A percentile compares a stretch with the other conserved stretches of the same genome.
phyloP scores from a whole-genome alignment of 2,888 invertebrate genomes.

The Dynastes hyllus region DNA sequence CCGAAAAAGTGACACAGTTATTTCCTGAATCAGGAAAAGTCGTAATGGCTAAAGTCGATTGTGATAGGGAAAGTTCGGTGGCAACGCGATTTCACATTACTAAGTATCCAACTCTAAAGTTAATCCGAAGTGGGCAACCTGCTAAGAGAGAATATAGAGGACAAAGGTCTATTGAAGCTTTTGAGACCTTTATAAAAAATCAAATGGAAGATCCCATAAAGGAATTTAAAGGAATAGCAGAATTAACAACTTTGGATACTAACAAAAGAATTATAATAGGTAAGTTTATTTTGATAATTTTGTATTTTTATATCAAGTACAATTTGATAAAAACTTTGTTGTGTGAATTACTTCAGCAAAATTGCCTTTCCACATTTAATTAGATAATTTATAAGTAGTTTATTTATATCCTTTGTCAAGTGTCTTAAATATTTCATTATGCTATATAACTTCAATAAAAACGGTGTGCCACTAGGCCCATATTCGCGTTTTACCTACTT shows the following conservation, averaged over 20 bases:
- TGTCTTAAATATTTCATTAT: background rate
- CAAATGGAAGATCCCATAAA: constrained; percentile 91
- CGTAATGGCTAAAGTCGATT: constrained; percentile 97
- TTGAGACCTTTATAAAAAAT: constrained; percentile 90
- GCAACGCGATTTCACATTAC: constrained; percentile 95
- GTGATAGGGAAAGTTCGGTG: constrained; percentile 92
- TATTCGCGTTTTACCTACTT: too few relatives aligned
- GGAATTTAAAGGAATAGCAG: constrained; percentile 83
- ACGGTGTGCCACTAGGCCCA: too few relatives aligned
- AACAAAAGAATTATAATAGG: constrained; percentile 91
- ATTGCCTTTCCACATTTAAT: too few relatives aligned
- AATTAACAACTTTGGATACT: constrained; percentile 84
- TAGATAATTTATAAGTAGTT: too few relatives aligned
- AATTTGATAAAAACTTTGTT: background rate
- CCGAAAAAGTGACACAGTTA: constrained; percentile 86
- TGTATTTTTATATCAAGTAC: too few relatives aligned
- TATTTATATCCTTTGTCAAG: background rate
- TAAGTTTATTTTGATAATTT: constrained; percentile 55
- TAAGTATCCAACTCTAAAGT: constrained; percentile 98
- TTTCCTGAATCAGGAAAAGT: constrained; percentile 89
- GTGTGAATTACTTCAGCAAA: background rate
- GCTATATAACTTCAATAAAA: too few relatives aligned
- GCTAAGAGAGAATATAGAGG: constrained; percentile 93
- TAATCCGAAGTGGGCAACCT: constrained; percentile 93
- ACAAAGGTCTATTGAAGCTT: constrained; percentile 91